Conservation (phyloP, 2,113 vertebrate genomes). For the Orthonyx spaldingii region DNA sequence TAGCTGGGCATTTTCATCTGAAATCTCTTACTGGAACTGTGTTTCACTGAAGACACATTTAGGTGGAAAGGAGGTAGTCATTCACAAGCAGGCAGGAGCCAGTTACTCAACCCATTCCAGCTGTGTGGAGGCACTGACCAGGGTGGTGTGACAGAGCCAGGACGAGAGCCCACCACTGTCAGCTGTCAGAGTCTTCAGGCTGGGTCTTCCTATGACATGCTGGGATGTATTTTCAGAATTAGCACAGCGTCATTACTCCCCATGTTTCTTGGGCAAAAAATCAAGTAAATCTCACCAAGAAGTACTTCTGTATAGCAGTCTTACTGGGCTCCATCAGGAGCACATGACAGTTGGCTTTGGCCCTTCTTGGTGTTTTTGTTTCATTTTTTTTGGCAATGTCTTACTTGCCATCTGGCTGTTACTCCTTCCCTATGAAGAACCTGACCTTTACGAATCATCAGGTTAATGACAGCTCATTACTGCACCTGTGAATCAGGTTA, state of each 20-base stretch:
- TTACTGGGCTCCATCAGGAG: neutral
- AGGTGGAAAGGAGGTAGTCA: neutral
- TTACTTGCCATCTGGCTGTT: slow-evolving; percentile 39
- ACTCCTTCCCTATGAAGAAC: slow-evolving; percentile 11
- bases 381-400: neutral
- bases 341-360: neutral
- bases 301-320: neutral
- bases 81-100: neutral
- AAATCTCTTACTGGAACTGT: neutral
- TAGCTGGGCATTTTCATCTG: neutral
- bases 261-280: neutral
- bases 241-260: neutral
- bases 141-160: neutral
- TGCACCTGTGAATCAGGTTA: slow-evolving; percentile 37
- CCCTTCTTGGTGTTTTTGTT: neutral
- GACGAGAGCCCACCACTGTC: neutral
- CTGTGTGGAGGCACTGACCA: neutral
- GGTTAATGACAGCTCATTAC: slow-evolving; percentile 56
- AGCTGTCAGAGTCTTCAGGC: neutral
- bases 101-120: neutral
- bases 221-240: neutral
- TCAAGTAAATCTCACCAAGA: neutral
- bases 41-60: neutral
- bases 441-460: slow-evolving; percentile 39
- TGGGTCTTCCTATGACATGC: neutral